Conservation (phyloP, 2,113 vertebrate genomes). For the Cavia aperea region DNA sequence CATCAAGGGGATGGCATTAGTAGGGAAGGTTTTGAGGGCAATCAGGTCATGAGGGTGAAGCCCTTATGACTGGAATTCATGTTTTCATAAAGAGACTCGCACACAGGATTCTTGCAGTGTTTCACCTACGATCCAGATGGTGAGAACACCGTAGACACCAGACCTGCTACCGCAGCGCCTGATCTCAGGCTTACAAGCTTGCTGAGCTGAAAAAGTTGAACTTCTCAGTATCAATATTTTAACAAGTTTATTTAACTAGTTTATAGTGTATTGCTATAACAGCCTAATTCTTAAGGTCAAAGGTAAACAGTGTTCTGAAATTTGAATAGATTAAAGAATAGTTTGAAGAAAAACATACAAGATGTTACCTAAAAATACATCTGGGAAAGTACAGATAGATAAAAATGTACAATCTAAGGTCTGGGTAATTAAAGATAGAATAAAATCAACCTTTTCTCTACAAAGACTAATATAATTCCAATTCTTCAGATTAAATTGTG, state of each 20-base stretch:
- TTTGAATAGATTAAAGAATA: neutral
- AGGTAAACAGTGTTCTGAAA: neutral
- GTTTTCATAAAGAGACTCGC: neutral
- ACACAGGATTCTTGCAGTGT: neutral
- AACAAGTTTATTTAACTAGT: neutral
- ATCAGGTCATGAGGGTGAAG: neutral
- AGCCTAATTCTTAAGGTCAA: neutral
- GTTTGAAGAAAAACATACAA: neutral
- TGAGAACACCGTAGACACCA: neutral
- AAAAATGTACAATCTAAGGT: neutral
- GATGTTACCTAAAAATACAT: neutral
- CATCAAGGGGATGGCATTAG: neutral
- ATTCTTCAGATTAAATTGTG: neutral
- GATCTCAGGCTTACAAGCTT: neutral
- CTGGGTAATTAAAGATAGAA: neutral
- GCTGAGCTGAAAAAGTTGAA: neutral
- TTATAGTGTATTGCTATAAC: neutral
- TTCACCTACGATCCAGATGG: neutral
- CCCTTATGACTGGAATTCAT: neutral
- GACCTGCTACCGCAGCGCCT: neutral
- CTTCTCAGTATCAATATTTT: neutral
- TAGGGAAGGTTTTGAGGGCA: neutral
- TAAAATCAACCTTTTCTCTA: neutral
- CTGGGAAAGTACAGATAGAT: neutral
- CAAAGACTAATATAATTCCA: slow-evolving; percentile 13